A percentile compares a stretch with the other conserved stretches of the same genome.
These are phyloP conservation scores for Drepanosiphum platanoidis DNA, from an alignment of 2,888 invertebrate species.

Conservation along the genomic window DNA sequence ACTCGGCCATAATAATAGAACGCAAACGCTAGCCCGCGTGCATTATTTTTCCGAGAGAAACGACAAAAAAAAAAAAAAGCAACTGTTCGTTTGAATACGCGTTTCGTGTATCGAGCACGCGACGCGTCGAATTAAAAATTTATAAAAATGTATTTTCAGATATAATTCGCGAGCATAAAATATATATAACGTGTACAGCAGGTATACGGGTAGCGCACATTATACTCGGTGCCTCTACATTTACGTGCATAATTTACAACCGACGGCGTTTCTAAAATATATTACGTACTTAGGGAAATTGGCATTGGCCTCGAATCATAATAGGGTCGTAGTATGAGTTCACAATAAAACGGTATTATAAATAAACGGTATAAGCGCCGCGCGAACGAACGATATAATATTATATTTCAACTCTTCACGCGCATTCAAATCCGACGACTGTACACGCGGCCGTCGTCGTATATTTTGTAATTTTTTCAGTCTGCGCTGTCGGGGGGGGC, in stretches of 20 bases:
- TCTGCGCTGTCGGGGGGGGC: not conserved
- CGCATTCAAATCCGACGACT: not conserved
- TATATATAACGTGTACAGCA: too few species aligned
- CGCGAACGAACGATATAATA: not conserved
- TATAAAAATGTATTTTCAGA: not conserved
- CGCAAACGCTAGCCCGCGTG: too few species aligned
- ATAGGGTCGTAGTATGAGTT: conserved; percentile 8
- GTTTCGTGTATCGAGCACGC: not conserved
- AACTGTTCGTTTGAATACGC: not conserved
- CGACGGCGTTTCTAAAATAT: not conserved
- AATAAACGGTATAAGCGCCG: not conserved
- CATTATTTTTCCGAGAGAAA: not conserved
- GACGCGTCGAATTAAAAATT: not conserved
- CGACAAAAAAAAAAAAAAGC: not conserved
- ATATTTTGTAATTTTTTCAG: not conserved
- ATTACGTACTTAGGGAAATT: conserved; percentile 10
- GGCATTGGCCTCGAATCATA: conserved; percentile 5
- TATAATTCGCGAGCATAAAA: conserved; percentile 4
- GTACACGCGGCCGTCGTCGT: not conserved
- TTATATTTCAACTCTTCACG: not conserved
- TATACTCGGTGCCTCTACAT: not conserved
- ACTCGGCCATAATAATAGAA: too few species aligned
- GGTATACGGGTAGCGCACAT: too few species aligned
- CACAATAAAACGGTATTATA: not conserved
- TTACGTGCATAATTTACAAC: not conserved